Evolutionary conservation across 1,140 invertebrate species (phyloP), one percentile per base, ranked within the genome.

Genomic region (Leptestheria dahalacensis): DNA sequence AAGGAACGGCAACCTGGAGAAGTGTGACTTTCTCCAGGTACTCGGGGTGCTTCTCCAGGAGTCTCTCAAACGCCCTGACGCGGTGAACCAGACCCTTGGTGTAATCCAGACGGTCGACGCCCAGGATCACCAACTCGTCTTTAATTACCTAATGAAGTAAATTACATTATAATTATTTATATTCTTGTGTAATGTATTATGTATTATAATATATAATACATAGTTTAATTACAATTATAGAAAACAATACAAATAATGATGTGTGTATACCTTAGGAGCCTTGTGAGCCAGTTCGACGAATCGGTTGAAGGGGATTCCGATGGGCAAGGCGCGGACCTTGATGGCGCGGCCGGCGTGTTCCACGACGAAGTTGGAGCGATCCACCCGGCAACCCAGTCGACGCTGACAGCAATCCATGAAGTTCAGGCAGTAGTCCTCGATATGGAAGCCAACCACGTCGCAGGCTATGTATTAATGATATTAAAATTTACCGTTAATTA

Each of bases 81-180:
- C 72, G 66, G 54, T 75, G 68, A 12, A 73, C 68, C 6, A 75
- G 66, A 3, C 75, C 74, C 66, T 75, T 75, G 1, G 73, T 74
- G 60, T 75, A 75, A 58, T 75, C 74, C 12, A 75, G 64, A 15
- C 74, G 64, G 55, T 75, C 74, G n/a, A 75, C 72, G 10, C 72
- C 71, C 10, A 75, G 63, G 46, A 74, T 67, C 15, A 74, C 62
- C 55, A 70, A 63, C 59, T 70, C 67, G 28, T 66, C 60, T 51
- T 68, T 67, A 23, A 57, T 57, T 23, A 69, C 68, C 48, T 69
- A 68, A 29, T n/a, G n/a, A n/a, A n/a, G n/a, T n/a, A n/a, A n/a
- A 15, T 15, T 4, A 52, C 9, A 23, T 21, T 1, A 51, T 6
- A 6, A 52, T 11, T 4, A 21, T 24, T 21, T 9, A 21, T 52